Conservation (phyloP, 2,797 vertebrate genomes). For the Silurus lanzhouensis region DNA sequence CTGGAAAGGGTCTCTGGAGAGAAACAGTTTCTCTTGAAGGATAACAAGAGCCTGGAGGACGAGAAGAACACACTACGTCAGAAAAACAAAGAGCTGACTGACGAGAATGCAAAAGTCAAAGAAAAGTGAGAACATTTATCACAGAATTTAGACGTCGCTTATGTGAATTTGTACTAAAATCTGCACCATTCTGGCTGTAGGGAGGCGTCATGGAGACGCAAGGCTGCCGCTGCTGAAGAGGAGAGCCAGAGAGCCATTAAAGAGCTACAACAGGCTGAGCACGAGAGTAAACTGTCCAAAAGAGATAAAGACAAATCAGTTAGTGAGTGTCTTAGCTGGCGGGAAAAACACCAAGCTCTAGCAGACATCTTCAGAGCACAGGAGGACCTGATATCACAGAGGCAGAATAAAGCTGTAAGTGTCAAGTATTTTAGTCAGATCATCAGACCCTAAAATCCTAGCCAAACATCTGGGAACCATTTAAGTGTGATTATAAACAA, state of each 20-base stretch:
- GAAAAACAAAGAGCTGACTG: slow-evolving; percentile 65
- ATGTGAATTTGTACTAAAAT: background rate
- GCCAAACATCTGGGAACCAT: background rate
- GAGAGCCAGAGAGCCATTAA: slow-evolving; percentile 60
- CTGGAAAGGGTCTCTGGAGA: slow-evolving; percentile 71
- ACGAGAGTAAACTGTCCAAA: slow-evolving; percentile 63
- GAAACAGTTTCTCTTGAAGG: slow-evolving; percentile 66
- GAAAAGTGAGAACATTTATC: slow-evolving; percentile 66
- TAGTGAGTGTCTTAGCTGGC: slow-evolving; percentile 71
- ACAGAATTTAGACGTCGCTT: background rate
- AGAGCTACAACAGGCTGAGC: slow-evolving; percentile 69
- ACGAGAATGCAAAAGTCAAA: slow-evolving; percentile 69
- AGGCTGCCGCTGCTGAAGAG: slow-evolving; percentile 66
- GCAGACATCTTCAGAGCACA: slow-evolving; percentile 61
- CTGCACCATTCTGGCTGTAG: slow-evolving; percentile 53
- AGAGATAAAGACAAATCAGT: slow-evolving; percentile 66
- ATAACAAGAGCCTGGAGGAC: slow-evolving; percentile 64
- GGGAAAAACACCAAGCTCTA: slow-evolving; percentile 67
- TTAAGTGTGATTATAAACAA: background rate
- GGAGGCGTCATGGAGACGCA: slow-evolving; percentile 63
- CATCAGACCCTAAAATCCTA: background rate
- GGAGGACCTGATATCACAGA: slow-evolving; percentile 71
- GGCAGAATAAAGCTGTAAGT: slow-evolving; percentile 73
- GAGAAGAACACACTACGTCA: slow-evolving; percentile 67
- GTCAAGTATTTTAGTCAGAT: background rate